A percentile compares a stretch with the other conserved stretches of the same genome.
These are phyloP conservation scores for Trissolcus brochymenae DNA, from an alignment of 2,888 invertebrate genomes.

Conservation along the genomic window DNA sequence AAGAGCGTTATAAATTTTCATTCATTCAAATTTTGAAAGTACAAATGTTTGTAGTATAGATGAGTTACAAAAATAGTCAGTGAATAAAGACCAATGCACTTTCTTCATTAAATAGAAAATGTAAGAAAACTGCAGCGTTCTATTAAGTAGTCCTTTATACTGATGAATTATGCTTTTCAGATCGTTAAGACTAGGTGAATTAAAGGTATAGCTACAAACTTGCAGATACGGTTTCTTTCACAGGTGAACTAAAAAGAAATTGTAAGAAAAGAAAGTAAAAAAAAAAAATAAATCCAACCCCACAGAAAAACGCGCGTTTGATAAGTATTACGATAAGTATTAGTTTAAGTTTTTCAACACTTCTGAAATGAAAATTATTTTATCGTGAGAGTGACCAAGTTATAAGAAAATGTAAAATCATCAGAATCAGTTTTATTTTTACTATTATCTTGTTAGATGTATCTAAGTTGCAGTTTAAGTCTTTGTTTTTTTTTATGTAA, in stretches of 20 bases:
- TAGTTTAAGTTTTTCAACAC: slow-evolving; percentile 25
- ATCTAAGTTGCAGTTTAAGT: too few relatives aligned
- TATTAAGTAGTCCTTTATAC: slow-evolving; percentile 37
- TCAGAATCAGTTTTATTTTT: too few relatives aligned
- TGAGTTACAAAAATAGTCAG: slow-evolving; percentile 25
- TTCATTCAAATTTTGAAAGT: too few relatives aligned
- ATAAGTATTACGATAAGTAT: slow-evolving; percentile 26
- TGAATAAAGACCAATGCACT: slow-evolving; percentile 25
- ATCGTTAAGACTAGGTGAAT: slow-evolving; percentile 41
- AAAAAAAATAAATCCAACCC: slow-evolving; percentile 14
- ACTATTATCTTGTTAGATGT: too few relatives aligned
- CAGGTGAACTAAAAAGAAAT: slow-evolving; percentile 26
- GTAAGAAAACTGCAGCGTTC: slow-evolving; percentile 12
- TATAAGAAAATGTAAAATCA: too few relatives aligned
- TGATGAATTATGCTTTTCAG: slow-evolving; percentile 43
- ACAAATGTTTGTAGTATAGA: not conserved
- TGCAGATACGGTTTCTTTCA: slow-evolving; percentile 41
- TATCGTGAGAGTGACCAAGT: too few relatives aligned
- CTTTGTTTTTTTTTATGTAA: too few relatives aligned
- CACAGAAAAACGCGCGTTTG: slow-evolving; percentile 3
- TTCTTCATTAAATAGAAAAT: slow-evolving; percentile 46
- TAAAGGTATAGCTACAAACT: slow-evolving; percentile 28
- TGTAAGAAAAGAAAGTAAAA: slow-evolving; percentile 19
- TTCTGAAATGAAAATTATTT: slow-evolving; percentile 5
- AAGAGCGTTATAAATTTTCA: too few relatives aligned